Conservation (phyloP, 1,140 invertebrate genomes). For the Lutraria rhynchaena region DNA sequence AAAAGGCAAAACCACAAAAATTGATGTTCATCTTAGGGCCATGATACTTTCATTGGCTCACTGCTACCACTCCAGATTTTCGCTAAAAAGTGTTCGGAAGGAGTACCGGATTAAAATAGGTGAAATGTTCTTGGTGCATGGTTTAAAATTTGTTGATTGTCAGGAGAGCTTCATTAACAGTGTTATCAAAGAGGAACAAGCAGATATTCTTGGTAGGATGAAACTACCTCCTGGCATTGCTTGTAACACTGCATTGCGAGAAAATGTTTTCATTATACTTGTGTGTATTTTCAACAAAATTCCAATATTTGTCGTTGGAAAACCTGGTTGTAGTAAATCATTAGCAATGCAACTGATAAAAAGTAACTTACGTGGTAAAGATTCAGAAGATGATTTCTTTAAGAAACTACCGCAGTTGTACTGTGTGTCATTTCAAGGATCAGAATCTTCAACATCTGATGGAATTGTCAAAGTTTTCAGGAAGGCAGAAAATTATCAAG, state of each 20-base stretch:
- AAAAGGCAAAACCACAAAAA: neutral
- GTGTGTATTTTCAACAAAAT: conserved; percentile 74
- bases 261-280: conserved; percentile 77
- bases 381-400: conserved; percentile 67
- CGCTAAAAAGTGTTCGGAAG: conserved; percentile 37
- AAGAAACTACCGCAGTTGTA: conserved; percentile 67
- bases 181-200: conserved; percentile 58
- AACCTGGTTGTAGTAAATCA: conserved; percentile 77
- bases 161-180: conserved; percentile 8
- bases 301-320: conserved; percentile 76
- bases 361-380: conserved; percentile 70
- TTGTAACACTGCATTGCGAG: conserved; percentile 70
- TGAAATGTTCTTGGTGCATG: conserved; percentile 35
- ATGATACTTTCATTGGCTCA: conserved; percentile 69
- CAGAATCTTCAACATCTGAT: conserved; percentile 68
- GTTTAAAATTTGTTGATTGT: neutral
- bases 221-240: conserved; percentile 57
- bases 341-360: conserved; percentile 71
- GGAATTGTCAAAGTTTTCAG: conserved; percentile 67
- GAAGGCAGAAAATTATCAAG: conserved; percentile 66
- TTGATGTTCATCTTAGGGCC: conserved; percentile 13
- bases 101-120: conserved; percentile 56
- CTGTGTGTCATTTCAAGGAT: conserved; percentile 70
- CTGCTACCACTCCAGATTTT: conserved; percentile 71
- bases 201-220: conserved; percentile 59